Evolutionary conservation across 2,888 invertebrate genomes (phyloP), one percentile per base, ranked within the genome.

Genomic region (Diarsia brunnea): DNA sequence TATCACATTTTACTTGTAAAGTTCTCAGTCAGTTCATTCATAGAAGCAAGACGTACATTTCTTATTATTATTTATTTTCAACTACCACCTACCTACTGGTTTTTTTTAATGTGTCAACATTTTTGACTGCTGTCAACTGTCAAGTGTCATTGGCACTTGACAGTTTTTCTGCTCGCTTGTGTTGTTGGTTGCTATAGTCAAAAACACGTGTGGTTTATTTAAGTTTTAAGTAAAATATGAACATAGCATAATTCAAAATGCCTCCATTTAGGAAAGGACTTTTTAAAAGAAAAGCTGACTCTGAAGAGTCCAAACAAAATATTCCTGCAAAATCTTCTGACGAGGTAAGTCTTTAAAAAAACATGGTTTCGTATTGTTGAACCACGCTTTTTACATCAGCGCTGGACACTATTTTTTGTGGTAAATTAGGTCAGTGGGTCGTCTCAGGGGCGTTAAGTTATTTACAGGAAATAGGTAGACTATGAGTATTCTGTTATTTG

Each of bases 251-350:
- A 73, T 31, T 73, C 47, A 94, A 89, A 90, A 96, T 96, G 96
- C 96, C 96, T 61, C 96, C 96, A 31, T 95, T 93, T 85, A 93
- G 89, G 88, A 88, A 89, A 73, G 96, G 95, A 67, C 90, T 96
- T 78, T 84, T 93, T 19, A 96, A 96, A 90, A 91, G 96, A 82
- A 96, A 95, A 91, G 86, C 89, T 65, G 87, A 87, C 43, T 75
- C 86, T 38, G 82, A 88, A 19, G 87, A 91, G 60, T 31, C 79
- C 16, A 88, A 87, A 60, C 66, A 55, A 70, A 76, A 69, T 60
- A 66, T 72, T 11, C 19, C 81, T 31, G 73, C 75, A 19, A 89
- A 90, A 79, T 63, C 58, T 8, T 75, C 88, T 16, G 87, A 89
- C 14, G 88, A 91, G 79, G 92, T 85, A 92, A 87, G 92, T 93